These are phyloP conservation scores for Malurus alboscapulatus DNA, from an alignment of 2,113 vertebrate species.

Conservation along the genomic window DNA sequence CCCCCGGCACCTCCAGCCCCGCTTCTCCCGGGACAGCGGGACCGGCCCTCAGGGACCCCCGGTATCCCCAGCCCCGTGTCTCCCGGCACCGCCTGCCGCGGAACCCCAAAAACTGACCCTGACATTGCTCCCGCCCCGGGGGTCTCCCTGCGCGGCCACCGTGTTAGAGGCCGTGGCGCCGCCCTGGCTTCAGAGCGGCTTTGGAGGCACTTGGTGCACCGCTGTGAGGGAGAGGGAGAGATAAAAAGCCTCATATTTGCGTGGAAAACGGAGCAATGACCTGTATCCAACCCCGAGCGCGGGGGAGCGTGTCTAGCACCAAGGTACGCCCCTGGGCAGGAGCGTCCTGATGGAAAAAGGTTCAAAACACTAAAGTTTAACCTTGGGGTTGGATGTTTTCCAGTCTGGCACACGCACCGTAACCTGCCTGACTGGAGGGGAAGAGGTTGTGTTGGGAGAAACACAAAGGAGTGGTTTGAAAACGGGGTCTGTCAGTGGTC, in stretches of 20 bases:
- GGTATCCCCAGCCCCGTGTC: not conserved
- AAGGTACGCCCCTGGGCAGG: not conserved
- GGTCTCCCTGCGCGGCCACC: rapidly evolving
- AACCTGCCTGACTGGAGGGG: not conserved
- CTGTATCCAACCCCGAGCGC: rapidly evolving
- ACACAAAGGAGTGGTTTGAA: not conserved
- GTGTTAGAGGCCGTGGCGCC: not conserved
- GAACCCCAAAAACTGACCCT: too few relatives aligned
- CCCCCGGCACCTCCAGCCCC: not conserved
- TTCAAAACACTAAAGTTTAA: not conserved
- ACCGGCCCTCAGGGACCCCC: too few relatives aligned
- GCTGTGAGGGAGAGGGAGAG: not conserved
- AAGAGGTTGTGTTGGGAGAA: not conserved
- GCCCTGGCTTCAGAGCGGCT: not conserved
- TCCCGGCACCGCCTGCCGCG: not conserved
- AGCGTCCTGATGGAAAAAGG: not conserved
- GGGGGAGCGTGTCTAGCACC: not conserved
- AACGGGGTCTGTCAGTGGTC: not conserved
- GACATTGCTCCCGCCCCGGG: rapidly evolving
- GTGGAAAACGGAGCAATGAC: not conserved
- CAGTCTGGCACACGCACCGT: rapidly evolving
- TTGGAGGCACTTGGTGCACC: rapidly evolving
- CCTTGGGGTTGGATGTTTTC: rapidly evolving
- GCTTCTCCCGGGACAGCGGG: not conserved
- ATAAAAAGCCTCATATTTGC: too few relatives aligned